phyloP scores from a whole-genome alignment of 2,888 invertebrate genomes.

The Hyposoter didymator region DNA sequence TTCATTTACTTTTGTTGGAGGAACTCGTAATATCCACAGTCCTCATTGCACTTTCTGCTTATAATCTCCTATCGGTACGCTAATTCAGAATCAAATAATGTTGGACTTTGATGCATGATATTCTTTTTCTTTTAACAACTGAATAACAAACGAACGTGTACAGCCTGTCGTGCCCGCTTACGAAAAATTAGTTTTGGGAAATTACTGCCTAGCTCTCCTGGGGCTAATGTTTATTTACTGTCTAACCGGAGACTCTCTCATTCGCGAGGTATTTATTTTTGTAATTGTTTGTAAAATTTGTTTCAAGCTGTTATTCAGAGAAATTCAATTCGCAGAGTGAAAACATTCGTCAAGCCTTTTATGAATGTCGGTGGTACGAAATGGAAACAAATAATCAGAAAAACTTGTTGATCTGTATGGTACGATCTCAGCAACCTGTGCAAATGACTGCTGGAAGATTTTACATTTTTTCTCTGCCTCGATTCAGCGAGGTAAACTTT shows the following conservation, averaged over 20 bases:
- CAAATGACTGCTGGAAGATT: constrained; percentile 86
- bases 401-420: constrained; percentile 85
- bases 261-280: constrained; percentile 62
- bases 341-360: constrained; percentile 85
- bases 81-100: not conserved
- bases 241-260: constrained; percentile 70
- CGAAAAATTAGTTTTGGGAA: constrained; percentile 16
- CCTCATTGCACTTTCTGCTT: constrained; percentile 55
- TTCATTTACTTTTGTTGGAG: constrained; percentile 49
- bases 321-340: constrained; percentile 79
- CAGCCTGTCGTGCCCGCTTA: constrained; percentile 25
- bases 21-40: constrained; percentile 59
- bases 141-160: not conserved
- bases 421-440: constrained; percentile 85
- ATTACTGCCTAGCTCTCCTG: constrained; percentile 55
- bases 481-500: constrained; percentile 84
- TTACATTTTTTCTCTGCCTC: constrained; percentile 85
- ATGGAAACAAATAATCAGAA: constrained; percentile 84
- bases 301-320: not conserved
- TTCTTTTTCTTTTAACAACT: not conserved
- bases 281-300: not conserved
- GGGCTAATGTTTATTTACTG: constrained; percentile 69
- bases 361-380: constrained; percentile 86
- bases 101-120: too few relatives aligned
- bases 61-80: constrained; percentile 56